Base-by-base conservation (phyloP, 2,888 invertebrate genomes). In the Argyresthia goedartella region DNA sequence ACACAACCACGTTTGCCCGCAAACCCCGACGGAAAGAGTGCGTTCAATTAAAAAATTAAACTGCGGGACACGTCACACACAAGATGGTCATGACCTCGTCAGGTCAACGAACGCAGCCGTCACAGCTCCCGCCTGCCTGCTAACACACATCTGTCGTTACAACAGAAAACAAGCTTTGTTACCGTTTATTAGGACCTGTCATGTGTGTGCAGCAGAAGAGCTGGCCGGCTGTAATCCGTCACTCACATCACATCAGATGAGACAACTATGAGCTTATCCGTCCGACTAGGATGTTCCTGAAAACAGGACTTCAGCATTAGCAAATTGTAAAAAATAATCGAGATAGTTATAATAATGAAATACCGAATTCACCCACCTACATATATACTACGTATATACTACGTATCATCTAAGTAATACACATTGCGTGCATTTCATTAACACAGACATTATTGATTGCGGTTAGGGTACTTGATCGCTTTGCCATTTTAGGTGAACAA, bases 91-190 rank as follows among this genome's bases (percentile, higher is more conserved):
- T 85, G 85, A 85, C 82, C 85, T 81, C 85, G 74, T 56, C 71
- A 75, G 85, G 81, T 85, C 85, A 86, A 85, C 78, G 85, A 76
- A 81, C 85, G 82, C 69, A 63, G 71, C 64, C 77, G 78, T 76
- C 80, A 77, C 77, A 71, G 74, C 63, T 51, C 63, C 67, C 76
- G 69, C 68, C n/a, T 41, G 42, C 41, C 46, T 25, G n/a, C 46
- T 33, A 33, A n/a, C 46, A n/a, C 13, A 10, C n/a, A 46, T 3
- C 25, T 46, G 35, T 13, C 14, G 3, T 35, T 13, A n/a, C 48
- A 36, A 13, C 14, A 48, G 9, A 48, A 34, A 48, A 35, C 35
- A 35, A 13, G 13, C 36, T 14, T 14, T 48, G 10, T 48, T 15
- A 48, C 48, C 35, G 13, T 15, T 9, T 36, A 48, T 35, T 48